Percentiles rank a stretch among this genome's conserved stretches.
phyloP scores from a whole-genome alignment of 2,797 vertebrate genomes.

The Petrocephalus sullivani region DNA sequence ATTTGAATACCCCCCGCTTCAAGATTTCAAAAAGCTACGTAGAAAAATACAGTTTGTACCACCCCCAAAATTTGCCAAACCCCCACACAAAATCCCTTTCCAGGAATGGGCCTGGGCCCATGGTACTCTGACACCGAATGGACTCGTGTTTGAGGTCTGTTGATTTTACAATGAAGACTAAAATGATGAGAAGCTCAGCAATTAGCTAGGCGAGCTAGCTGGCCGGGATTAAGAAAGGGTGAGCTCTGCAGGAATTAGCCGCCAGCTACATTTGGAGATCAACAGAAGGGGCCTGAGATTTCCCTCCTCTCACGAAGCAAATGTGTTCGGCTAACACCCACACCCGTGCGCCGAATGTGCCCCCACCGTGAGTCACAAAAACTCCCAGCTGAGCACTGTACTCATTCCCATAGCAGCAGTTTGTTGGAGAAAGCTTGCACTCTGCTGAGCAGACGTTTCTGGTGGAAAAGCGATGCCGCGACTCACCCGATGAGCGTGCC shows the following conservation, averaged over 20 bases:
- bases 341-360: conserved; percentile 17
- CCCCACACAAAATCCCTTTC: background rate
- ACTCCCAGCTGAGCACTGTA: background rate
- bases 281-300: background rate
- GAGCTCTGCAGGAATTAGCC: background rate
- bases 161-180: background rate
- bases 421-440: background rate
- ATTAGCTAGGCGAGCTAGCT: background rate
- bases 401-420: background rate
- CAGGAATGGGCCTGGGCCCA: background rate
- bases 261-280: background rate
- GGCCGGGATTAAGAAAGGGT: background rate
- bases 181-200: background rate
- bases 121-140: background rate
- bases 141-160: background rate
- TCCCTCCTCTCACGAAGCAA: background rate
- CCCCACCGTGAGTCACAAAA: background rate
- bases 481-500: conserved; percentile 73
- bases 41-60: background rate
- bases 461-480: background rate
- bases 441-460: background rate
- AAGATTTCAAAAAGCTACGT: too few species aligned
- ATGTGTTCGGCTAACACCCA: conserved; percentile 18
- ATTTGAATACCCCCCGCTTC: too few species aligned
- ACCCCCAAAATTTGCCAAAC: background rate